Base-by-base conservation (phyloP, 2,113 vertebrate species). In the Mormoops blainvillei region DNA sequence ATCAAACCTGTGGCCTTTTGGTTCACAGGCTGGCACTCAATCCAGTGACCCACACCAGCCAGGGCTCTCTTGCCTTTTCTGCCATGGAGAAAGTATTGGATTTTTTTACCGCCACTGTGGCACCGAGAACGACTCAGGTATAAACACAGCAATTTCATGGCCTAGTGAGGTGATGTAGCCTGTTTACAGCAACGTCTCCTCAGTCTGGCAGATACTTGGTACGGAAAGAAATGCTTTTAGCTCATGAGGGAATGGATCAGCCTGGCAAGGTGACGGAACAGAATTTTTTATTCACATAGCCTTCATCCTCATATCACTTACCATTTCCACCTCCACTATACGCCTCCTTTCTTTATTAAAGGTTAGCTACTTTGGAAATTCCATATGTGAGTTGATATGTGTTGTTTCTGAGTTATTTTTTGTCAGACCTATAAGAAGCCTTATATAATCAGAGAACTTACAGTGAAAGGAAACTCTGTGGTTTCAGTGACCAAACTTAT, bases 391-490 rank as follows among this genome's bases (percentile, higher is more conserved):
- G 80, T 95, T 94, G 56, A 48, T 89, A 61, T 7, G 19, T 92
- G 24, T 63, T 76, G 56, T 52, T 96, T 96, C 74, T 97, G 80
- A 85, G 65, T 82, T 58, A 41, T 43, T 89, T 96, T 86, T 80
- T 84, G 45, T 97, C 45, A 92, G 84, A 90, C 93, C 96, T 95
- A 85, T 78, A 94, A 97, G 96, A 95, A 91, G 77, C 11, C 91
- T 95, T 95, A 77, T 87, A 94, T 94, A 96, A 88, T 90, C 81
- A 96, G 85, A 78, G 67, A 86, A 43, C 50, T 95, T 95, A 86
- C 70, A 94, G 84, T 93, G 97, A 97, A 97, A 98, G 96, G 94
- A 96, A 97, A 97, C 96, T 94, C 96, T 93, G 33, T 97, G 85
- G 93, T 45, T 96, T 97, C 88, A 94, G 71, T 97, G 89, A 97